Conservation (phyloP, 2,888 invertebrate genomes). For the Synergus gifuensis region DNA sequence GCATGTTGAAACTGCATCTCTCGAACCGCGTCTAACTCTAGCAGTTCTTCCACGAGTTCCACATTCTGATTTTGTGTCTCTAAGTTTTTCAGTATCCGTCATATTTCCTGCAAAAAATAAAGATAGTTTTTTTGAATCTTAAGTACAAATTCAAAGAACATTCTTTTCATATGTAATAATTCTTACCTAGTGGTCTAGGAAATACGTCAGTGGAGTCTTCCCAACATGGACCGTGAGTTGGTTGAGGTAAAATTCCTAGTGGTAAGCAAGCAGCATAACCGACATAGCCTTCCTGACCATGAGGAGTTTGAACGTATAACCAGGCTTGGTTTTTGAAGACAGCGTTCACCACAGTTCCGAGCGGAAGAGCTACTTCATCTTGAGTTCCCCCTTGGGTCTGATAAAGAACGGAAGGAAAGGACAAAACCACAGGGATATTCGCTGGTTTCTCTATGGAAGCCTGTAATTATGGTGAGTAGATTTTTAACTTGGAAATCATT, state of each 20-base stretch:
- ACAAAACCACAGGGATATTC: constrained; percentile 90
- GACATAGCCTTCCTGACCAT: constrained; percentile 91
- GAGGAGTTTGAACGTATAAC: constrained; percentile 92
- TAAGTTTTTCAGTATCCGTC: constrained; percentile 87
- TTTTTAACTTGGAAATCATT: not conserved
- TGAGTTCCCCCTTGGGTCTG: constrained; percentile 87
- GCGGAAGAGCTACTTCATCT: constrained; percentile 84
- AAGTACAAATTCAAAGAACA: too few species aligned
- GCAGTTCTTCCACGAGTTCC: constrained; percentile 78
- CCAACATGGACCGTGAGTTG: constrained; percentile 87
- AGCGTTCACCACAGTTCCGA: constrained; percentile 92
- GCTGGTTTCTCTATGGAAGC: constrained; percentile 90
- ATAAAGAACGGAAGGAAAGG: constrained; percentile 86
- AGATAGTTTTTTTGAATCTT: not conserved
- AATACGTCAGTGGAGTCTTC: constrained; percentile 90
- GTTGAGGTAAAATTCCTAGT: constrained; percentile 85
- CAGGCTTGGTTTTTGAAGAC: constrained; percentile 92
- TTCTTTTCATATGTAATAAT: not conserved
- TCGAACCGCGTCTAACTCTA: constrained; percentile 66
- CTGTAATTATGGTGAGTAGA: constrained; percentile 75
- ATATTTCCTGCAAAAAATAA: constrained; percentile 80
- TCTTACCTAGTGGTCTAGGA: constrained; percentile 84
- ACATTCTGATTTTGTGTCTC: constrained; percentile 85
- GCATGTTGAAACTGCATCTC: constrained; percentile 78
- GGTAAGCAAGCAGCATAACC: constrained; percentile 88